These are phyloP conservation scores for Planiliza haematocheilus DNA, from an alignment of 2,113 vertebrate species.

Conservation along the genomic window DNA sequence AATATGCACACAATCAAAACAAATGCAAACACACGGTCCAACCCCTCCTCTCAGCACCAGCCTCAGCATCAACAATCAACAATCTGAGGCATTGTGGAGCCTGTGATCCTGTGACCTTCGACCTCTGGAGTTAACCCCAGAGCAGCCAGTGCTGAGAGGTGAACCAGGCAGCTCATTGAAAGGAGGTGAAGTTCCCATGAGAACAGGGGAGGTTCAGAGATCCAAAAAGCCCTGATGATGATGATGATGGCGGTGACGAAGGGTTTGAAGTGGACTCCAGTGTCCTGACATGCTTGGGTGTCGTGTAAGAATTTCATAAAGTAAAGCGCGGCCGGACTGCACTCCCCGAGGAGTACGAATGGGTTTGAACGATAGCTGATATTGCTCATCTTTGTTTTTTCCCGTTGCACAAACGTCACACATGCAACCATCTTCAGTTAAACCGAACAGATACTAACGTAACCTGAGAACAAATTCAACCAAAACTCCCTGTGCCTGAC, in stretches of 20 bases:
- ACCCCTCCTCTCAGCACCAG: slow-evolving; percentile 58
- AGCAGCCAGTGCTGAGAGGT: slow-evolving; percentile 76
- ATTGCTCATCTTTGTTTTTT: background rate
- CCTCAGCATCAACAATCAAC: slow-evolving; percentile 82
- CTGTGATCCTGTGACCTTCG: slow-evolving; percentile 81
- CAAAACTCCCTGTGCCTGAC: slow-evolving; percentile 42
- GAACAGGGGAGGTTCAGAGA: slow-evolving; percentile 73
- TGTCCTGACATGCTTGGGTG: slow-evolving; percentile 27
- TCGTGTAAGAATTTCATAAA: background rate
- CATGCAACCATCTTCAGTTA: slow-evolving; percentile 9
- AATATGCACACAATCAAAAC: slow-evolving; percentile 55
- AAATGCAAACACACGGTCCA: slow-evolving; percentile 50
- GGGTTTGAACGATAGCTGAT: background rate
- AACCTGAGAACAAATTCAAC: slow-evolving; percentile 52
- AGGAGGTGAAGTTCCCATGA: slow-evolving; percentile 85
- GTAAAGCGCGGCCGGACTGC: no score
- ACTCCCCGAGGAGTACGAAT: no score
- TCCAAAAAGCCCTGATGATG: slow-evolving; percentile 51
- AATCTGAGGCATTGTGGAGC: slow-evolving; percentile 81
- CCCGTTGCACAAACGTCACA: background rate
- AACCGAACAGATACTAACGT: slow-evolving; percentile 22
- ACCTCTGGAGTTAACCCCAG: slow-evolving; percentile 77
- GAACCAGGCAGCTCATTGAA: slow-evolving; percentile 77
- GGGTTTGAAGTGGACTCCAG: slow-evolving; percentile 40
- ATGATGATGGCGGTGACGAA: slow-evolving; percentile 48